Conservation (phyloP, 2,888 invertebrate species). For the Dolichomitus sp. region DNA sequence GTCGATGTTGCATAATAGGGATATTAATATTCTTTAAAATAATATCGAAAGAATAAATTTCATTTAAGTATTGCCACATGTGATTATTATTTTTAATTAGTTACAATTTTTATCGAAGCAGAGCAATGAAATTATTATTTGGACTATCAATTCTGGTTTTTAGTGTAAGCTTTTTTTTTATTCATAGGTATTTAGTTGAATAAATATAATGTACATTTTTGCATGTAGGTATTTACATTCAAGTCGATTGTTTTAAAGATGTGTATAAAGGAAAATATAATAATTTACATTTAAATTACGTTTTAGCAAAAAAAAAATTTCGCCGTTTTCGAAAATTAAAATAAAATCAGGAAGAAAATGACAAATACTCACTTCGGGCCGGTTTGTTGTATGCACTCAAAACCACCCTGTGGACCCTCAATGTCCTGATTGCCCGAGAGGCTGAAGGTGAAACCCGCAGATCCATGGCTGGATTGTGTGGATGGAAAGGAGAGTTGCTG, state of each 20-base stretch:
- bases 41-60: too few relatives aligned
- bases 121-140: too few relatives aligned
- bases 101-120: not conserved
- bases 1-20: too few relatives aligned
- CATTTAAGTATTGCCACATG: too few relatives aligned
- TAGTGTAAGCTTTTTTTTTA: too few relatives aligned
- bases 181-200: not conserved
- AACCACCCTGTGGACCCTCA: slow-evolving; percentile 95
- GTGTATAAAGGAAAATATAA: not conserved
- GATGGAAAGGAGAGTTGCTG: slow-evolving; percentile 93
- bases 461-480: slow-evolving; percentile 86
- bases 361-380: slow-evolving; percentile 85
- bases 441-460: slow-evolving; percentile 91
- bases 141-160: too few relatives aligned
- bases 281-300: not conserved
- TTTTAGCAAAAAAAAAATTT: not conserved
- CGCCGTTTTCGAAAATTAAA: not conserved
- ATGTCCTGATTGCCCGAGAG: slow-evolving; percentile 93
- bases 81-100: too few relatives aligned
- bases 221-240: not conserved
- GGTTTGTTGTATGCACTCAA: slow-evolving; percentile 95
- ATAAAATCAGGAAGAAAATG: slow-evolving; percentile 2
- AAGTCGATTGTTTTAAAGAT: not conserved
- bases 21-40: too few relatives aligned
- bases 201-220: not conserved